Evolutionary conservation across 2,888 invertebrate genomes (phyloP).

Genomic region (Himalopsyche japonica): DNA sequence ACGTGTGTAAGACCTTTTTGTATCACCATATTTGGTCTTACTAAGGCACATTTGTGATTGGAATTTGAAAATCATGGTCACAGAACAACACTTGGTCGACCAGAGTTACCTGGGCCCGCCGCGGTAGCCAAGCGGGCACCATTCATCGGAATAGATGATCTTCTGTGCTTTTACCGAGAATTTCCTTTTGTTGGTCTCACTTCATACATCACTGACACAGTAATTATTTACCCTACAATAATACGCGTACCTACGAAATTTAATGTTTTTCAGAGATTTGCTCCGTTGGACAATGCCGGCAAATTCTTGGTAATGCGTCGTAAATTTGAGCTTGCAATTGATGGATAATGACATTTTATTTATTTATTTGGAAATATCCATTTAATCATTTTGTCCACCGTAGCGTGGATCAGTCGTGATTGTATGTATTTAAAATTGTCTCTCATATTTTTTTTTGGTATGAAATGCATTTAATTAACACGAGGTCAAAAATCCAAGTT

Average conservation of each 20-base stretch:
- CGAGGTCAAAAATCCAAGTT: no score
- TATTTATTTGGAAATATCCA: no score
- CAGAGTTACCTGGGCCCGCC: slow-evolving; percentile 26
- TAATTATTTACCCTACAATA: not conserved
- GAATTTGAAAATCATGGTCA: not conserved
- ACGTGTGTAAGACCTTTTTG: no score
- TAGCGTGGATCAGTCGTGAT: no score
- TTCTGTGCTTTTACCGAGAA: slow-evolving; percentile 23
- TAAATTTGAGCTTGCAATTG: not conserved
- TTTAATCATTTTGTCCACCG: no score
- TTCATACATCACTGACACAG: not conserved
- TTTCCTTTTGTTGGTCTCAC: not conserved
- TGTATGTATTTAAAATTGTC: no score
- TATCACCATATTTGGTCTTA: no score
- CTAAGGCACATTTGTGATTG: no score
- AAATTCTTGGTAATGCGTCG: not conserved
- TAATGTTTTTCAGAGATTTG: not conserved
- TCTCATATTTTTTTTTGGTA: no score
- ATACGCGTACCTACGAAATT: not conserved
- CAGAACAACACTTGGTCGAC: not conserved
- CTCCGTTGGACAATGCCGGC: not conserved
- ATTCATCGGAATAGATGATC: slow-evolving; percentile 24
- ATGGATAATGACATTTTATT: not conserved
- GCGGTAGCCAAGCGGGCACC: slow-evolving; percentile 35
- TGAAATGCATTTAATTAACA: no score